Conservation (phyloP, 30 jellyfish, hydroid and myxozoan species). For the Nemopilema nomurai region DNA sequence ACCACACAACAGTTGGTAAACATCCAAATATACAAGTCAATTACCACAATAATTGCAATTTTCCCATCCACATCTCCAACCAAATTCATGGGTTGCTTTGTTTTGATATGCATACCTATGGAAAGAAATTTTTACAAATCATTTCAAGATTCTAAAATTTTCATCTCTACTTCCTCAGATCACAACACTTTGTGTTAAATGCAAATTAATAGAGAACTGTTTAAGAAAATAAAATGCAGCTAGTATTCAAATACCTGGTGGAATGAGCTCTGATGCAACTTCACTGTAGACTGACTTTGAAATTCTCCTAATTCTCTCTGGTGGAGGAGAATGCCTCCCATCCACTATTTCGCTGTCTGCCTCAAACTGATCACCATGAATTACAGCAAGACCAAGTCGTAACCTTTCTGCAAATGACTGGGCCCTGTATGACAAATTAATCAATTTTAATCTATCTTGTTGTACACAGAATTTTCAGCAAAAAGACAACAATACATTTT, state of each 20-base stretch:
- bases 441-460: not conserved
- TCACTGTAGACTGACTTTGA: slow-evolving; percentile 69
- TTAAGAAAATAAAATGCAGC: not conserved
- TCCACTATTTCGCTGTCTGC: slow-evolving; percentile 92
- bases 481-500: no score
- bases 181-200: no score
- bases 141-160: no score
- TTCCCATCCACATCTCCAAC: slow-evolving; percentile 96
- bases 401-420: slow-evolving; percentile 97
- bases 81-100: slow-evolving; percentile 87
- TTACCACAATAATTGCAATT: slow-evolving; percentile 91
- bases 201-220: not conserved
- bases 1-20: no score
- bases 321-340: slow-evolving; percentile 99
- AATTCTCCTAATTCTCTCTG: slow-evolving; percentile 64
- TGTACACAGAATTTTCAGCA: no score
- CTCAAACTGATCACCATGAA: slow-evolving; percentile 95
- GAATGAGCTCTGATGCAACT: slow-evolving; percentile 71
- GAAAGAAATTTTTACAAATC: not conserved
- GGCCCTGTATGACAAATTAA: slow-evolving; percentile 66
- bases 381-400: slow-evolving; percentile 94
- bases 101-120: slow-evolving; percentile 86
- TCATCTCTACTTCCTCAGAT: no score
- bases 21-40: no score
- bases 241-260: slow-evolving; percentile 57